Evolutionary conservation across 2,113 vertebrate genomes (phyloP).

Genomic region (Megalops atlanticus): DNA sequence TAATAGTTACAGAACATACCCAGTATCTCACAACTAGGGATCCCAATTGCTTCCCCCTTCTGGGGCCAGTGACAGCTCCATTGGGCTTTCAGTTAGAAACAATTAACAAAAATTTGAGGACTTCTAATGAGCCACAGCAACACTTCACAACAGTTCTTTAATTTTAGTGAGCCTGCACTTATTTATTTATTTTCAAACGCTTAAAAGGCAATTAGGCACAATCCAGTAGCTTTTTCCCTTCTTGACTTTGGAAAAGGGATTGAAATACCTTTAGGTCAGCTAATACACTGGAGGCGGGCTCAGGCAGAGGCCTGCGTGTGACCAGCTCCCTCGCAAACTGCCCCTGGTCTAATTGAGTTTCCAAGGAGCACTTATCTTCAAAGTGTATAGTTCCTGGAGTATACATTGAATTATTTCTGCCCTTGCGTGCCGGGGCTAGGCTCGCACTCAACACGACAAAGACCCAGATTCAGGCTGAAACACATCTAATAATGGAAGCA

Average conservation of each 20-base stretch:
- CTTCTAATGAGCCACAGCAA: neutral
- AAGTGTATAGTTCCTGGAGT: neutral
- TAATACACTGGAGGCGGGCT: neutral
- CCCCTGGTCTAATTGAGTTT: conserved; percentile 20
- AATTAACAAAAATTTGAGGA: conserved; percentile 21
- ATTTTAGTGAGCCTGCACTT: neutral
- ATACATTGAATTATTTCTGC: neutral
- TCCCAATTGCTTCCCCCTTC: neutral
- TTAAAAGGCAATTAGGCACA: neutral
- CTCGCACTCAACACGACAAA: too few species aligned
- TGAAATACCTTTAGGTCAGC: neutral
- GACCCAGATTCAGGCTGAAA: neutral
- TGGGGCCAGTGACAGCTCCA: neutral
- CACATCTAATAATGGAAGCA: neutral
- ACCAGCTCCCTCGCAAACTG: neutral
- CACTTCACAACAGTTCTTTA: neutral
- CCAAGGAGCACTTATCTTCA: conserved; percentile 7
- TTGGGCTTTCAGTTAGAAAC: neutral
- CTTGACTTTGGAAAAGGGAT: neutral
- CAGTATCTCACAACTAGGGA: neutral
- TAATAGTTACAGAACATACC: too few species aligned
- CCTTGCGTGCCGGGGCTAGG: neutral
- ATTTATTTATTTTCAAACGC: neutral
- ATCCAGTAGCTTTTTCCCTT: neutral
- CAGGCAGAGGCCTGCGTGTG: neutral